Conservation (phyloP, 2,888 invertebrate genomes). For the Pterobdella sp. region DNA sequence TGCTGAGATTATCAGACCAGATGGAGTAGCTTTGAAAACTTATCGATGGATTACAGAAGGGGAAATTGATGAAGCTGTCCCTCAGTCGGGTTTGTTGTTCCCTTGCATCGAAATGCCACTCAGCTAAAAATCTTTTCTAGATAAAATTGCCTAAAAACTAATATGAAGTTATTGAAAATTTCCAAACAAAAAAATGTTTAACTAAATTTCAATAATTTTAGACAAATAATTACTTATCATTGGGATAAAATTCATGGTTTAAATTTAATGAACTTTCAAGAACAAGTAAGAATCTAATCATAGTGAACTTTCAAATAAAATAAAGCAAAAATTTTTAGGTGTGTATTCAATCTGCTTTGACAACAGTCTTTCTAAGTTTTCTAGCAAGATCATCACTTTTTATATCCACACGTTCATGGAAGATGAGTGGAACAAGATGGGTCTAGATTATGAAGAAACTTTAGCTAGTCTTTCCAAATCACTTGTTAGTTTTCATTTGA, state of each 20-base stretch:
- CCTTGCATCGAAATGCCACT: too few relatives aligned
- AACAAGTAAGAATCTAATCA: too few relatives aligned
- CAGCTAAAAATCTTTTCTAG: too few relatives aligned
- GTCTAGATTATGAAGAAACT: conserved; percentile 76
- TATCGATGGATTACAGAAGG: conserved; percentile 52
- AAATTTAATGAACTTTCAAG: too few relatives aligned
- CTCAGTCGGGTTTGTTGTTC: conserved; percentile 16
- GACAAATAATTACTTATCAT: background rate
- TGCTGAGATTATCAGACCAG: conserved; percentile 77
- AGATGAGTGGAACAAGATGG: conserved; percentile 72
- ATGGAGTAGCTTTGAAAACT: conserved; percentile 42
- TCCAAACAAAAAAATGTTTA: too few relatives aligned
- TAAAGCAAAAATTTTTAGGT: too few relatives aligned
- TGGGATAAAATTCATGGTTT: background rate
- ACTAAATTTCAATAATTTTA: too few relatives aligned
- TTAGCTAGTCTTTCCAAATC: conserved; percentile 82
- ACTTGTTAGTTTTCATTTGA: conserved; percentile 58
- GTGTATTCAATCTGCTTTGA: conserved; percentile 79
- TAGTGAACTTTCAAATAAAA: too few relatives aligned
- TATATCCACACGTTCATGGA: conserved; percentile 56
- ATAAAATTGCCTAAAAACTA: too few relatives aligned
- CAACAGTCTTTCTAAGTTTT: conserved; percentile 70
- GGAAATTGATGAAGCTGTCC: conserved; percentile 65
- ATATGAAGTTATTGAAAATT: too few relatives aligned
- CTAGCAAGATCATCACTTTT: conserved; percentile 73